Conservation (phyloP, 2,797 vertebrate genomes). For the Coregonus ussuriensis region DNA sequence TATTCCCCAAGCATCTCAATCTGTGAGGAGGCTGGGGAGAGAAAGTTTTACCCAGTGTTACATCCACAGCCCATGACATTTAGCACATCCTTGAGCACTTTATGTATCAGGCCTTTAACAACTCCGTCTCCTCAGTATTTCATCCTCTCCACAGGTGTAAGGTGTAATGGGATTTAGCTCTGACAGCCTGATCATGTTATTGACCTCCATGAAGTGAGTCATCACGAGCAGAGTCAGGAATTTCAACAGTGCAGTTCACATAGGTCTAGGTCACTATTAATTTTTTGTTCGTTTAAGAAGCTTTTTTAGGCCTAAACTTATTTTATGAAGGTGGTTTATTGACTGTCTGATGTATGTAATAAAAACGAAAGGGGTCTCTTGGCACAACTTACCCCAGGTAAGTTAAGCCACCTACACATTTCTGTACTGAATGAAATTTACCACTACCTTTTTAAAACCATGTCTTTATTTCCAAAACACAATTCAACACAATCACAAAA, state of each 20-base stretch:
- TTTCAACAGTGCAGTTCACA: neutral
- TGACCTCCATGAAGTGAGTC: constrained; percentile 35
- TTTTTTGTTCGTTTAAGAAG: too few relatives aligned
- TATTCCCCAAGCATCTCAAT: constrained; percentile 1
- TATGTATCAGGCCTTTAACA: constrained; percentile 10
- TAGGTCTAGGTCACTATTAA: neutral
- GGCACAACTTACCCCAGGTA: too few relatives aligned
- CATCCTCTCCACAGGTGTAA: constrained; percentile 8
- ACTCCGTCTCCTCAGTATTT: constrained; percentile 18
- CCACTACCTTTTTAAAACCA: too few relatives aligned
- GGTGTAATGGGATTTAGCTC: constrained; percentile 29
- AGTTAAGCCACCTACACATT: too few relatives aligned
- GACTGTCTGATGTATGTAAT: too few relatives aligned
- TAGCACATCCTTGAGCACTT: constrained; percentile 28
- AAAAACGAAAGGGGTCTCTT: too few relatives aligned
- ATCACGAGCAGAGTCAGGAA: constrained; percentile 22
- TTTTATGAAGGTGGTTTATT: too few relatives aligned
- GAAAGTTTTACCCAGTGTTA: constrained; percentile 8
- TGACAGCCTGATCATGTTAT: constrained; percentile 39
- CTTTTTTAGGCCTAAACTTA: too few relatives aligned
- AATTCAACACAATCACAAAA: too few relatives aligned
- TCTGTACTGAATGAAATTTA: too few relatives aligned
- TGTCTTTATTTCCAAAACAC: too few relatives aligned
- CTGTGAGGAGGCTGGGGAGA: constrained; percentile 12
- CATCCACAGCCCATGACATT: constrained; percentile 11